Percentiles rank a stretch among this genome's conserved stretches.
phyloP scores from a whole-genome alignment of 1,140 invertebrate species.

The Drosophila seguyi region DNA sequence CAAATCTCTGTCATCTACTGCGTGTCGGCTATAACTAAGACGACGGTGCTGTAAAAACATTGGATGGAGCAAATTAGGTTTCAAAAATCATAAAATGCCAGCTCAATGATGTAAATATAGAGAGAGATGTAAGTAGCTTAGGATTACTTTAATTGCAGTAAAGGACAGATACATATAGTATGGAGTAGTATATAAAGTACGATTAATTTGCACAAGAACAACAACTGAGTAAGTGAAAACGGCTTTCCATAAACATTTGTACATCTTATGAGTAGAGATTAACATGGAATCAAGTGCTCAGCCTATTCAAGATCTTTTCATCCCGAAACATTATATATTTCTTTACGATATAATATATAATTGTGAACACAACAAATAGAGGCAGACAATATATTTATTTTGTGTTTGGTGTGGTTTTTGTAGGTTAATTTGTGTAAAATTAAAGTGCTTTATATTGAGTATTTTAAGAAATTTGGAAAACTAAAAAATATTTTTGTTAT shows the following conservation, averaged over 20 bases:
- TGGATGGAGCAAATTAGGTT: slow-evolving; percentile 62
- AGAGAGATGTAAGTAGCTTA: slow-evolving; percentile 37
- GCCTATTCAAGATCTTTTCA: slow-evolving; percentile 1
- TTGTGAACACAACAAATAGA: slow-evolving; percentile 18
- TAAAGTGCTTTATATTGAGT: neutral
- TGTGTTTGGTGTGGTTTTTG: neutral
- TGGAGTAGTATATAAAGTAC: slow-evolving; percentile 33
- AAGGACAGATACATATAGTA: slow-evolving; percentile 26
- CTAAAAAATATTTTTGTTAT: neutral
- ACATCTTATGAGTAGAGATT: slow-evolving; percentile 53
- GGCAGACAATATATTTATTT: neutral
- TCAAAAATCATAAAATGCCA: slow-evolving; percentile 52
- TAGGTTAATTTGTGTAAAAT: neutral
- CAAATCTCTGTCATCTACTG: slow-evolving; percentile 94
- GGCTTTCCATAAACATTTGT: slow-evolving; percentile 70
- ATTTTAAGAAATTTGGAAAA: neutral
- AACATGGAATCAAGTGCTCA: slow-evolving; percentile 37
- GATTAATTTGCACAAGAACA: slow-evolving; percentile 59
- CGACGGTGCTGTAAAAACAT: slow-evolving; percentile 91
- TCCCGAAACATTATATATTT: slow-evolving; percentile 1
- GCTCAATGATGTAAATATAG: slow-evolving; percentile 36
- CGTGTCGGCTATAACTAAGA: slow-evolving; percentile 95
- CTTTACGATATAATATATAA: slow-evolving; percentile 15
- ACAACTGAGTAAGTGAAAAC: slow-evolving; percentile 58
- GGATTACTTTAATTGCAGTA: slow-evolving; percentile 37